phyloP scores from a whole-genome alignment of 1,140 invertebrate species.

The Venustaconcha ellipsiformis region DNA sequence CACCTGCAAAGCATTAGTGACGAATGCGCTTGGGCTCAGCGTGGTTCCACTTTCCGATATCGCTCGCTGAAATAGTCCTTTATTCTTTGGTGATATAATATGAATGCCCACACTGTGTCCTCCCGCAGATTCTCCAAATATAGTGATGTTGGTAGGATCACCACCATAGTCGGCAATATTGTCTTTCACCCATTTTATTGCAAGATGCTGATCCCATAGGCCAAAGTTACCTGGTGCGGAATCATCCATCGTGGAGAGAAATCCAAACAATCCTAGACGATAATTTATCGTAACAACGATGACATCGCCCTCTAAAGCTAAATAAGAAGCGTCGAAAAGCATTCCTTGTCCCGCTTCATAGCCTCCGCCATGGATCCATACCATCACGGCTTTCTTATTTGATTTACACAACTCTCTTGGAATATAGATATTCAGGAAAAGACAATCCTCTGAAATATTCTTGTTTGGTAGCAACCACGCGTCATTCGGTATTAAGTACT shows the following conservation, averaged over 20 bases:
- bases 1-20: not conserved
- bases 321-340: conserved; percentile 84
- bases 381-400: conserved; percentile 78
- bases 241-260: conserved; percentile 72
- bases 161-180: conserved; percentile 92
- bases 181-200: conserved; percentile 79
- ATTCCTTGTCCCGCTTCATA: conserved; percentile 90
- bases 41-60: conserved; percentile 30
- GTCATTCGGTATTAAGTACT: conserved; percentile 14
- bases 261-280: conserved; percentile 86
- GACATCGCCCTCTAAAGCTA: conserved; percentile 82
- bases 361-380: conserved; percentile 96
- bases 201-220: conserved; percentile 87
- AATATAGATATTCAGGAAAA: conserved; percentile 90
- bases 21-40: conserved; percentile 10
- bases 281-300: conserved; percentile 83
- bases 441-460: conserved; percentile 83
- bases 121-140: conserved; percentile 95
- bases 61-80: conserved; percentile 25
- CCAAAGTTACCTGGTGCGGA: conserved; percentile 61
- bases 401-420: conserved; percentile 71
- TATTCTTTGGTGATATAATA: conserved; percentile 18
- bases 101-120: conserved; percentile 93
- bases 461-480: conserved; percentile 17
- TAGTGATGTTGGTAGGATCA: conserved; percentile 90